Base-by-base conservation (phyloP, 2,888 invertebrate genomes). In the Drosophila macrospina region DNA sequence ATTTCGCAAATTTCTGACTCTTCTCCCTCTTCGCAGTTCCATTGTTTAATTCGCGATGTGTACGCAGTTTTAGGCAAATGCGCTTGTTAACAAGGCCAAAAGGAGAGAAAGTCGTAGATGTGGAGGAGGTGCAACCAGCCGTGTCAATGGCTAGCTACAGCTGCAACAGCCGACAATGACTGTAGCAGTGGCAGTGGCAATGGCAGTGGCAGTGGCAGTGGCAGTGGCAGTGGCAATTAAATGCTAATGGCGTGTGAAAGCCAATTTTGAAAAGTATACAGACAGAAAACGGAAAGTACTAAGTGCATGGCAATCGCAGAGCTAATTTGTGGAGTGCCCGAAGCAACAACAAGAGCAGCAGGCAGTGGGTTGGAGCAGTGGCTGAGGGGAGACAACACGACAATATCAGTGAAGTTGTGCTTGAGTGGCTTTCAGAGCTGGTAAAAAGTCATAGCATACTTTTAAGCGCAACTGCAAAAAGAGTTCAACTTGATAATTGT, bases 231-330 rank as follows among this genome's bases (percentile, higher is more conserved):
- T 63, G 61, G 82, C 89, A 89, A 87, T 89, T 89, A 87, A 87
- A 89, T 80, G 82, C 84, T 89, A 89, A 87, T 87, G 87, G 88
- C 77, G 84, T 87, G 87, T 89, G 77, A 89, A 87, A 87, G 83
- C 71, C 86, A 87, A 87, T 85, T 87, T 87, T 73, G 77, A 76
- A 82, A 85, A 82, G 84, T 87, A 86, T 67, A 81, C 72, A 74
- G 79, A 70, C 61, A 69, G 70, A 86, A 84, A 71, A 59, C 45
- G 60, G 61, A 72, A 61, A 65, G 62, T 79, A 61, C 62, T 63
- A 77, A 87, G 77, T 87, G 86, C 87, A 82, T 71, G 67, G 79
- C 84, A 83, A 69, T 81, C 64, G 79, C 56, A 72, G 71, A 73
- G 86, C 86, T 83, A 83, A 83, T 79, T 84, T 84, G 80, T 70